Base-by-base conservation (phyloP, 2,797 vertebrate species). In the Trachurus trachurus region DNA sequence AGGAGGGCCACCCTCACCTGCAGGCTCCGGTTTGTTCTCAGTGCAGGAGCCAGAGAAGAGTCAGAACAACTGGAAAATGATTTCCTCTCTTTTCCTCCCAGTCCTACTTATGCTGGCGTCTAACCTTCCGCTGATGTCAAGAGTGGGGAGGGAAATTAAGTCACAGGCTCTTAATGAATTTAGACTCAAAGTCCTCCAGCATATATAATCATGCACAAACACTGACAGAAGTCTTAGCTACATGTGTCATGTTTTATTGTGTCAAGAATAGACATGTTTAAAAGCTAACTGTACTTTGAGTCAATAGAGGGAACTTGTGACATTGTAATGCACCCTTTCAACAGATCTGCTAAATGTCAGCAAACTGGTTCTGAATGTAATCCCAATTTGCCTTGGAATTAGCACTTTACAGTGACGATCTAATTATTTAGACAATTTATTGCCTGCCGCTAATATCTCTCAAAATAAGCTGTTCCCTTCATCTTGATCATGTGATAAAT, bases 281-380 rank as follows among this genome's bases (percentile, higher is more conserved):
- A 94, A 90, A 87, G 76, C 85, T 86, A 93, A 93, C 93, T 93
- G 91, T 93, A 94, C 89, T 93, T 93, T 90, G 92, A 94, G 93
- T 95, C 93, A 95, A 95, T 82, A 94, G 78, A 88, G 85, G 81
- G 91, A 91, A 93, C 89, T 92, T 91, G 87, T 93, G 93, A 94
- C 92, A 94, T 84, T 84, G 92, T 87, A 91, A 90, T 87, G 90
- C 92, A 91, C 83, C 92, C 85, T 92, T 94, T 92, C 88, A 91
- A 85, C 94, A 92, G 90, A 95, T 95, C 94, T 94, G 92, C 91
- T 95, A 96, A 96, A 96, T 95, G 95, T 95, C 95, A 96, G 93
- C 94, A 95, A 95, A 95, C 93, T 93, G 93, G 82, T 95, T 96
- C 92, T 94, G 95, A 95, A 87, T 85, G 83, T 92, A 94, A 95